A percentile compares a stretch with the other conserved stretches of the same genome.
These are phyloP conservation scores for Lepilemur ruficaudatus DNA, from an alignment of 2,797 vertebrate genomes.

Conservation along the genomic window DNA sequence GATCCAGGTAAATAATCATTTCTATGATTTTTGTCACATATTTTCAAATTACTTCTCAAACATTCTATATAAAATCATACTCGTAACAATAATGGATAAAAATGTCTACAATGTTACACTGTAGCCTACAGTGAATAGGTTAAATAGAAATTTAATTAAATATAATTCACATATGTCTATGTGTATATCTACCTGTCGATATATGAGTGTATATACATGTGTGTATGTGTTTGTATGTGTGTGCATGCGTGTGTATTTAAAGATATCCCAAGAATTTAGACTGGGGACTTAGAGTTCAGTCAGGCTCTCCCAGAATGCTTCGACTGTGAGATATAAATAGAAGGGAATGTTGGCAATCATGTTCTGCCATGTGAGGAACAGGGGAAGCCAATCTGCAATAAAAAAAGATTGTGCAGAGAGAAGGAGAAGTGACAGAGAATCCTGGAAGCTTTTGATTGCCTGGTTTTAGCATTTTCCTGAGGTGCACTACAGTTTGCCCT, in stretches of 20 bases:
- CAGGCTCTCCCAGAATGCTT: not conserved
- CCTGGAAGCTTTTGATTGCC: not conserved
- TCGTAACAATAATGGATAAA: not conserved
- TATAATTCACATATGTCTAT: not conserved
- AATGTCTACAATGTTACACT: not conserved
- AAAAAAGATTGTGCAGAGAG: not conserved
- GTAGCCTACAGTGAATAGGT: not conserved
- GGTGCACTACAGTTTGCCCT: not conserved
- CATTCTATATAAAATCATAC: not conserved
- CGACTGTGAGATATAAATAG: not conserved
- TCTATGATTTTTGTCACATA: not conserved
- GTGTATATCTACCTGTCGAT: not conserved
- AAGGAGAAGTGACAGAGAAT: not conserved
- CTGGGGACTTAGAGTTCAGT: not conserved
- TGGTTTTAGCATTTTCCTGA: conserved; percentile 24
- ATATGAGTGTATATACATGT: not conserved
- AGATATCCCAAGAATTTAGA: not conserved
- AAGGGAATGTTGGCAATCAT: not conserved
- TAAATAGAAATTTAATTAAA: not conserved
- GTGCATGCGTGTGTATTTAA: not conserved
- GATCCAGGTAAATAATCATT: not conserved
- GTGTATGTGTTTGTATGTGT: not conserved
- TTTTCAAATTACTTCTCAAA: conserved; percentile 29
- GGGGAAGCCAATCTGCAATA: not conserved
- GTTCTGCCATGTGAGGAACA: not conserved